Conservation (phyloP, 2,888 invertebrate species). For the Leistus spinibarbis region DNA sequence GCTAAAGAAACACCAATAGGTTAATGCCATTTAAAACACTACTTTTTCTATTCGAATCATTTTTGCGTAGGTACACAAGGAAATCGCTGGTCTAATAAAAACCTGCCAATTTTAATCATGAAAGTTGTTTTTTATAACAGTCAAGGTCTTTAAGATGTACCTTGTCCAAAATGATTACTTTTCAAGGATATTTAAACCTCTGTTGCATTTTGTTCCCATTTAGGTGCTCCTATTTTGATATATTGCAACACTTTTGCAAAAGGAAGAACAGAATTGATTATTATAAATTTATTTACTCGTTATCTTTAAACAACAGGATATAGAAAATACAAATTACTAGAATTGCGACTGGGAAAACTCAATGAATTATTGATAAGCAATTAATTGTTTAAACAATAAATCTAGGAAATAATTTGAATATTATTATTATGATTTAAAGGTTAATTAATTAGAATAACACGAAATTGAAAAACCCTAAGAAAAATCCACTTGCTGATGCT, state of each 20-base stretch:
- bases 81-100: neutral
- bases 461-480: neutral
- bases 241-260: no score
- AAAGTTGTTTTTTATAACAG: neutral
- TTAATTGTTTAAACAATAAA: neutral
- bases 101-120: neutral
- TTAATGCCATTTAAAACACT: neutral
- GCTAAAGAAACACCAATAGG: neutral
- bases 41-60: neutral
- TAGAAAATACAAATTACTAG: no score
- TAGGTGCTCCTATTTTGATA: no score
- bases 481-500: neutral
- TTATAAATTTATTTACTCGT: no score
- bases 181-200: no score
- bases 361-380: neutral
- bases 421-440: neutral
- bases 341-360: neutral
- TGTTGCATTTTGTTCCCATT: no score
- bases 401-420: neutral
- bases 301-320: no score
- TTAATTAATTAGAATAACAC: neutral
- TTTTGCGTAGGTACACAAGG: neutral
- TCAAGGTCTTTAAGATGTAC: neutral
- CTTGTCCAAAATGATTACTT: neutral
- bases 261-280: no score